phyloP scores from a whole-genome alignment of 2,113 vertebrate genomes.

The Ailurus styani region DNA sequence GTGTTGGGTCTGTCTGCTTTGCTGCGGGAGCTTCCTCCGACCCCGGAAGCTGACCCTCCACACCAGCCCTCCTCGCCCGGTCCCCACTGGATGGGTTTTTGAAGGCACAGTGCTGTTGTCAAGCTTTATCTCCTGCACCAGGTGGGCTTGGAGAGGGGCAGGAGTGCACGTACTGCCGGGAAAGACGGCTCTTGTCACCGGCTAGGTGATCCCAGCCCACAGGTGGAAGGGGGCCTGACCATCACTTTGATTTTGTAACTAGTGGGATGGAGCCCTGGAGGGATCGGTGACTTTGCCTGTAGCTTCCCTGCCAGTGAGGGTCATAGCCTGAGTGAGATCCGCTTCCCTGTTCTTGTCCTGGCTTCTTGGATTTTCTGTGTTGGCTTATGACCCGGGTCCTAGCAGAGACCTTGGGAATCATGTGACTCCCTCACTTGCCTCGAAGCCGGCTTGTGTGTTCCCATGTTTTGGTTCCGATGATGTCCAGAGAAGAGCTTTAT shows the following conservation, averaged over 20 bases:
- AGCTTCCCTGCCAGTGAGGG: neutral
- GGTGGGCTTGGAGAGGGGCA: neutral
- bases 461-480: neutral
- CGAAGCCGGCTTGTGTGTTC: neutral
- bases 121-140: neutral
- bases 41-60: neutral
- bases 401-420: no score
- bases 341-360: neutral
- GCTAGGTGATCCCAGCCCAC: neutral
- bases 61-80: neutral
- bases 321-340: neutral
- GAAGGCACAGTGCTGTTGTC: neutral
- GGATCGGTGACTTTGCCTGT: neutral
- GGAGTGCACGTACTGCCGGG: rapidly evolving
- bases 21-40: neutral
- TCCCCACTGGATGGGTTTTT: neutral
- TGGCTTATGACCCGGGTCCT: neutral
- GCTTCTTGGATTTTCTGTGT: neutral
- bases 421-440: neutral
- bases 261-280: neutral
- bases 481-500: neutral
- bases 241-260: neutral
- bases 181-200: neutral
- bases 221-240: neutral
- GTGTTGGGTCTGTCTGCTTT: neutral